Percentiles rank a stretch among this genome's conserved stretches.
These are phyloP conservation scores for Petroica traversi DNA, from an alignment of 2,113 vertebrate species.

Conservation along the genomic window DNA sequence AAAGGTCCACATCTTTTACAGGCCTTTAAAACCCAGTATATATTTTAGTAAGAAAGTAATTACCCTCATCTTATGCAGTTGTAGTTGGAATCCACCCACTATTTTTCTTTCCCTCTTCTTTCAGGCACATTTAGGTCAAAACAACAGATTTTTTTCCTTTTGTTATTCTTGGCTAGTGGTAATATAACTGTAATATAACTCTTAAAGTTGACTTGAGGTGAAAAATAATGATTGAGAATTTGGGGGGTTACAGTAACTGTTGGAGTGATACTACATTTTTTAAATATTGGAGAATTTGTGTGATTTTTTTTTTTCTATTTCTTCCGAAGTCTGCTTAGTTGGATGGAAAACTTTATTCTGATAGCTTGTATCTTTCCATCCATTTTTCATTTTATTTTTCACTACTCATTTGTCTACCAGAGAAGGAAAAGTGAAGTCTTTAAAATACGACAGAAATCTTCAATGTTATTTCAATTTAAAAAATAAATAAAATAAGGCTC, in stretches of 20 bases:
- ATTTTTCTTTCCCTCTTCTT: background rate
- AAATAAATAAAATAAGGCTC: background rate
- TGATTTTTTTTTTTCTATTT: background rate
- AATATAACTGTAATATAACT: background rate
- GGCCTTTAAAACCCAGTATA: background rate
- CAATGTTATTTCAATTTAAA: background rate
- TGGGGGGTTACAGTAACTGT: background rate
- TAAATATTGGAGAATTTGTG: background rate
- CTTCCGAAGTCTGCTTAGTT: background rate
- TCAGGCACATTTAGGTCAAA: background rate
- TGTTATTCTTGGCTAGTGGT: background rate
- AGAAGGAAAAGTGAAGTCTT: background rate
- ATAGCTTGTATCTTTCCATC: background rate
- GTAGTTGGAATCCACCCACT: background rate
- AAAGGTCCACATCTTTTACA: accelerated
- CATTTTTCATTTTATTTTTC: background rate
- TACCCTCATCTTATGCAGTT: background rate
- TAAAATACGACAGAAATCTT: background rate
- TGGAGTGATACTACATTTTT: background rate
- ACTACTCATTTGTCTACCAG: background rate
- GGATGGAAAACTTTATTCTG: background rate
- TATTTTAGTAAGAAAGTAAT: background rate
- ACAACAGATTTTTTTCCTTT: background rate
- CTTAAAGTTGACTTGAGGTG: background rate
- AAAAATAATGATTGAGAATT: background rate